Conservation (phyloP, 1,140 invertebrate species). For the Drosophila tani region DNA sequence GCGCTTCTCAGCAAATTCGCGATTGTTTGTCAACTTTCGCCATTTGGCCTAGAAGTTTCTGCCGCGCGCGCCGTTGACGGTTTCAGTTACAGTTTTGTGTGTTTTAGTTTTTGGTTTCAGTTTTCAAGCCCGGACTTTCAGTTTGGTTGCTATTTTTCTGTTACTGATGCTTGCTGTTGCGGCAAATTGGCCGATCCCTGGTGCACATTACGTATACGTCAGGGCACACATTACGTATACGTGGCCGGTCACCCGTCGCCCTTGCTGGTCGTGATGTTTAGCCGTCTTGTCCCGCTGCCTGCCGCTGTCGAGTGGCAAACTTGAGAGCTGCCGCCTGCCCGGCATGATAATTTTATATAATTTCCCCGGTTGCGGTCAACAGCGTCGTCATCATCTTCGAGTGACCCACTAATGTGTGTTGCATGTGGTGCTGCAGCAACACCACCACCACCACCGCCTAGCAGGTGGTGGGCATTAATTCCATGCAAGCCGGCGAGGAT, state of each 20-base stretch:
- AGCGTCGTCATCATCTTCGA: constrained; percentile 28
- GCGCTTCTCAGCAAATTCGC: constrained; percentile 52
- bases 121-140: constrained; percentile 13
- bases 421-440: constrained; percentile 49
- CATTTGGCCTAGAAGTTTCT: constrained; percentile 60
- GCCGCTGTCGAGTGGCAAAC: constrained; percentile 68
- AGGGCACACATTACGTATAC: constrained; percentile 60
- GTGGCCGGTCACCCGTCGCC: constrained; percentile 38
- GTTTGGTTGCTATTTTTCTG: background rate
- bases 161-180: constrained; percentile 14
- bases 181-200: constrained; percentile 63
- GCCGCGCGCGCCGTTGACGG: constrained; percentile 4
- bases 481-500: constrained; percentile 50
- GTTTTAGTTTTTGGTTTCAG: constrained; percentile 27
- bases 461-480: constrained; percentile 48
- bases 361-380: constrained; percentile 63
- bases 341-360: constrained; percentile 84
- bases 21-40: constrained; percentile 70
- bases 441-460: background rate
- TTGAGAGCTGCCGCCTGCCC: constrained; percentile 56
- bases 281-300: constrained; percentile 43
- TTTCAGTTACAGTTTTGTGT: constrained; percentile 27
- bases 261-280: constrained; percentile 41
- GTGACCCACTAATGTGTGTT: constrained; percentile 65
- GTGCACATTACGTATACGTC: constrained; percentile 71